phyloP scores from a whole-genome alignment of 2,797 vertebrate species.

The Setipinna tenuifilis region DNA sequence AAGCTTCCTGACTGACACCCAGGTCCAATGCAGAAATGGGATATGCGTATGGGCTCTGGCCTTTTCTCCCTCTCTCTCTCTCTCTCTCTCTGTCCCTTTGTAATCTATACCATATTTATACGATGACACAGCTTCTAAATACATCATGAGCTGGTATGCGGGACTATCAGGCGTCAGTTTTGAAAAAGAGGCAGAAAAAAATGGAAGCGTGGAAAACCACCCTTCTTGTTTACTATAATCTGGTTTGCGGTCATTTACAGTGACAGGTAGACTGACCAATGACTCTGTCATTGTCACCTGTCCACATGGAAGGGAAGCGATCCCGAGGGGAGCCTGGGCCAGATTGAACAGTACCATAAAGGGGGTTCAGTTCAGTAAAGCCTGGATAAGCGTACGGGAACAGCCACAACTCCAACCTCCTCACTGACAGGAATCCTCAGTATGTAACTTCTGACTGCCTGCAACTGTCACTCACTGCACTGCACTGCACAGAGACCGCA shows the following conservation, averaged over 20 bases:
- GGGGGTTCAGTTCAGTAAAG: constrained; percentile 29
- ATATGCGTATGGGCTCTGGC: not conserved
- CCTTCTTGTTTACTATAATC: not conserved
- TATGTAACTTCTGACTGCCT: constrained; percentile 32
- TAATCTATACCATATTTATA: constrained; percentile 22
- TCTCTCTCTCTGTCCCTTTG: not conserved
- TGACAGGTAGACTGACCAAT: not conserved
- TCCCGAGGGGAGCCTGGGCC: not conserved
- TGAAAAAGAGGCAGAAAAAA: not conserved
- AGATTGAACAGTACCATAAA: not conserved
- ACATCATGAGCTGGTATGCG: not conserved
- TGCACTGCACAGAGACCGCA: constrained; percentile 27
- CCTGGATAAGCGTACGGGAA: constrained; percentile 14
- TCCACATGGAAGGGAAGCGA: not conserved
- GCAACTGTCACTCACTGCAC: constrained; percentile 34
- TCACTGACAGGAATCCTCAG: constrained; percentile 45
- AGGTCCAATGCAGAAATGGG: not conserved
- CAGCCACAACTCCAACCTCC: constrained; percentile 20
- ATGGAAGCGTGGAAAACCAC: not conserved
- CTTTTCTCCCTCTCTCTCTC: not conserved
- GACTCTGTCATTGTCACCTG: not conserved
- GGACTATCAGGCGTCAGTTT: not conserved
- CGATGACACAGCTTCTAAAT: not conserved
- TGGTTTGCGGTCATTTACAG: not conserved
- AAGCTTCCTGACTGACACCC: not conserved